phyloP scores from a whole-genome alignment of 2,888 invertebrate species.

The Encarsia formosa region DNA sequence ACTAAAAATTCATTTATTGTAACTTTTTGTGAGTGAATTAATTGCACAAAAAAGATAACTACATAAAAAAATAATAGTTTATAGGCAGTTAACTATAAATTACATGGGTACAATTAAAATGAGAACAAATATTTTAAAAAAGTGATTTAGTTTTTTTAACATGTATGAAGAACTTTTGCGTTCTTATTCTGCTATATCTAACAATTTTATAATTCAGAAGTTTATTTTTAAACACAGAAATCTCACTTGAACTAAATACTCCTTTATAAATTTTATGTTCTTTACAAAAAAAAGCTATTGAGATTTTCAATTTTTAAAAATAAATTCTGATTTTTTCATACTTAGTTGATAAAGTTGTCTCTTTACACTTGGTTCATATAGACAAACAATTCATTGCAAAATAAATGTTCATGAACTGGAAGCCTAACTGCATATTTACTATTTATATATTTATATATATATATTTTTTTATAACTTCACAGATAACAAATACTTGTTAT shows the following conservation, averaged over 20 bases:
- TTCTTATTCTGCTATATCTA: background rate
- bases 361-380: too few species aligned
- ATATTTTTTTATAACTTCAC: slow-evolving; percentile 12
- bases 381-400: slow-evolving; percentile 21
- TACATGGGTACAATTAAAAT: background rate
- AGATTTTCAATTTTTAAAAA: slow-evolving; percentile 21
- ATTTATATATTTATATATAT: slow-evolving; percentile 6
- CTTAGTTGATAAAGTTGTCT: slow-evolving; percentile 2
- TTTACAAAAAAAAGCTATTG: too few species aligned
- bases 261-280: too few species aligned
- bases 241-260: too few species aligned
- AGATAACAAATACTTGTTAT: slow-evolving; percentile 21
- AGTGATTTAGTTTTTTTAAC: background rate
- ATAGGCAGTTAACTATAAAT: background rate
- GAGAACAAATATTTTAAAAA: background rate
- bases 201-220: slow-evolving; percentile 11
- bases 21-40: too few species aligned
- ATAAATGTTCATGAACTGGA: slow-evolving; percentile 21
- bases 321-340: background rate
- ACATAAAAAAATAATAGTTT: too few species aligned
- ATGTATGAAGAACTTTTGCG: too few species aligned
- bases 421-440: slow-evolving; percentile 17
- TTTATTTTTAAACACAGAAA: too few species aligned
- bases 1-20: too few species aligned
- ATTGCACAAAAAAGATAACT: too few species aligned